phyloP scores from a whole-genome alignment of 92 coral and sea anemone genomes.

The Pocillopora grandis region DNA sequence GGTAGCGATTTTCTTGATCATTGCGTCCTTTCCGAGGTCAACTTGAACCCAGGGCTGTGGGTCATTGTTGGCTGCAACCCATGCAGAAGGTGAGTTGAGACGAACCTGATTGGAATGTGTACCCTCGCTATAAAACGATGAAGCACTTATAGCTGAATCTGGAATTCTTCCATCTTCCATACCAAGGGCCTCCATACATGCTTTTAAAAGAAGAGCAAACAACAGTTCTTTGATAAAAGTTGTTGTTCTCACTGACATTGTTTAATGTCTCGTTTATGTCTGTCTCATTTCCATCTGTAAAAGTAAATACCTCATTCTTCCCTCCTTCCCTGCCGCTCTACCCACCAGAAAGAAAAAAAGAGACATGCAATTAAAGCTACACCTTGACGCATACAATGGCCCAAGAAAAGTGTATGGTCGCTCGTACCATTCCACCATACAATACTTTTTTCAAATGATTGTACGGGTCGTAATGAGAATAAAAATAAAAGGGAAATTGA shows the following conservation, averaged over 20 bases:
- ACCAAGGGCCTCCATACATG: background rate
- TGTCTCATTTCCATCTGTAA: background rate
- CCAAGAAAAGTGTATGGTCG: no score
- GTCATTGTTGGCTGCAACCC: background rate
- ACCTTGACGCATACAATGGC: no score
- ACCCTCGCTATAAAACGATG: background rate
- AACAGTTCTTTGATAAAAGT: background rate
- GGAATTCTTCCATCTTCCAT: background rate
- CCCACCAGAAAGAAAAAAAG: no score
- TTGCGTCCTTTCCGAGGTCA: background rate
- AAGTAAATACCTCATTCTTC: no score
- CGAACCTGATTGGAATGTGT: background rate
- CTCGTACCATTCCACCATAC: no score
- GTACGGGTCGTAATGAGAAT: no score
- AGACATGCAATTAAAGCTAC: no score
- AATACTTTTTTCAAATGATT: no score
- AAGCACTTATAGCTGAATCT: constrained; percentile 1
- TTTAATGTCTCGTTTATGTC: background rate
- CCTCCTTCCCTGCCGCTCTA: no score
- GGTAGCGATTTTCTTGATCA: background rate
- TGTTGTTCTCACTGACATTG: no score
- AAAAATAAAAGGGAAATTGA: no score
- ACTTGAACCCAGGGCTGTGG: background rate
- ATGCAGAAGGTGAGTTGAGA: constrained; percentile 1
- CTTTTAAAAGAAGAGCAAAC: background rate